phyloP scores from a whole-genome alignment of 1,140 invertebrate genomes.

The Procambarus virginalis region DNA sequence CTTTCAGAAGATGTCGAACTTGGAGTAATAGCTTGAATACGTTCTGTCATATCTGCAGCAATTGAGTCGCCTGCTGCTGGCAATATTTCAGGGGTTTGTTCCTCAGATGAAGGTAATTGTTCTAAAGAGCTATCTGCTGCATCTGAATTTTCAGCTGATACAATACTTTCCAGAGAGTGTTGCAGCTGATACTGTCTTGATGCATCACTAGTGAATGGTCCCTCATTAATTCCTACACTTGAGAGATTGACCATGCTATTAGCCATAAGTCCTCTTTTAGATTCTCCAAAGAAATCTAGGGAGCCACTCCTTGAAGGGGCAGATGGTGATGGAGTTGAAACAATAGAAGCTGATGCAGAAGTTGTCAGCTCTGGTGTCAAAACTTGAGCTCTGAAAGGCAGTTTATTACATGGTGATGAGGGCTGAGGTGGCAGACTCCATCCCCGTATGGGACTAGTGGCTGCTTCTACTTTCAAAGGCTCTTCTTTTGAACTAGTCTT shows the following conservation, averaged over 20 bases:
- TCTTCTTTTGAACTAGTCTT: constrained; percentile 17
- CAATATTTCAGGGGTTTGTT: background rate
- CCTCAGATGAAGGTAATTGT: background rate
- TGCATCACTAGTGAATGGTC: constrained; percentile 53
- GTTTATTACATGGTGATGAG: constrained; percentile 9
- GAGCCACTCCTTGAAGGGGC: constrained; percentile 71
- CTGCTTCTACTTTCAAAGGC: constrained; percentile 44
- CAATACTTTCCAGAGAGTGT: constrained; percentile 55
- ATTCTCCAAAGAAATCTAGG: constrained; percentile 60
- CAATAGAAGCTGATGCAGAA: constrained; percentile 31
- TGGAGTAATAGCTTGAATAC: constrained; percentile 23
- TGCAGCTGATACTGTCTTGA: constrained; percentile 46
- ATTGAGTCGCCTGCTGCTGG: background rate
- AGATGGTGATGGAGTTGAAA: constrained; percentile 43
- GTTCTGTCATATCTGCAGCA: constrained; percentile 10
- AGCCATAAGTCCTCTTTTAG: constrained; percentile 72
- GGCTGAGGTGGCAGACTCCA: constrained; percentile 43
- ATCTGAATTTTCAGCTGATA: constrained; percentile 40
- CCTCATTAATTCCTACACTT: constrained; percentile 74
- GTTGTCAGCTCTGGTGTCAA: constrained; percentile 24
- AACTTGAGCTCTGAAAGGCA: background rate
- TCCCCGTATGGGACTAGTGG: constrained; percentile 40
- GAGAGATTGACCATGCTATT: constrained; percentile 88
- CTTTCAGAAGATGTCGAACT: background rate
- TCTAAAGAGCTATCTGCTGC: constrained; percentile 6